Conservation (phyloP, 2,888 invertebrate genomes). For the Dasysyrphus albostriatus region DNA sequence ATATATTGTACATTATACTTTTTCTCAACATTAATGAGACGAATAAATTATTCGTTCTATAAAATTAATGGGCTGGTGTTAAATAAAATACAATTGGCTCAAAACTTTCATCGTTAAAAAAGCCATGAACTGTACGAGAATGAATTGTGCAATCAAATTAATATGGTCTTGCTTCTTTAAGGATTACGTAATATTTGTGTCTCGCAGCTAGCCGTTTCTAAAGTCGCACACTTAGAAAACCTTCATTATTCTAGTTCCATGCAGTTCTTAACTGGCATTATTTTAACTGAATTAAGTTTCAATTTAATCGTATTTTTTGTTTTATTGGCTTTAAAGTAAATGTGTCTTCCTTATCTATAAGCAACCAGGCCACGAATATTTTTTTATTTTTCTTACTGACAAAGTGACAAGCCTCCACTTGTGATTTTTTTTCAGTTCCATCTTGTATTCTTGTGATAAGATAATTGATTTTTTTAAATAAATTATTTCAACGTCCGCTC, state of each 20-base stretch:
- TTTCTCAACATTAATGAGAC: too few relatives aligned
- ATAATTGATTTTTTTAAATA: not conserved
- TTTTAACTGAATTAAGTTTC: constrained; percentile 3
- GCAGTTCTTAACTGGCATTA: not conserved
- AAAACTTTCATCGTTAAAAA: not conserved
- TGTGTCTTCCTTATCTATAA: not conserved
- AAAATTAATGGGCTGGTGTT: not conserved
- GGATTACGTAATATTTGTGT: constrained; percentile 4
- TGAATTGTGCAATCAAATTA: not conserved
- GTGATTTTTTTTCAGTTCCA: not conserved
- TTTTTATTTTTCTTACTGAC: not conserved
- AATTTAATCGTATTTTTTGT: constrained; percentile 15
- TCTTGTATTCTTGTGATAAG: constrained; percentile 11
- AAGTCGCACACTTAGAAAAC: not conserved
- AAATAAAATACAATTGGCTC: not conserved
- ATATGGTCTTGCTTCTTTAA: constrained; percentile 4
- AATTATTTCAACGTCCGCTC: not conserved
- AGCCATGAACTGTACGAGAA: constrained; percentile 1
- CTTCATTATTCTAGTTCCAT: not conserved
- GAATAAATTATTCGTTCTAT: too few relatives aligned
- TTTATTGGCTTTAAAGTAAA: not conserved
- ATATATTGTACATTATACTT: not conserved
- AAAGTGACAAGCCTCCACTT: constrained; percentile 24
- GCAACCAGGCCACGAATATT: constrained; percentile 3
- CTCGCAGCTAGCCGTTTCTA: not conserved